These are phyloP conservation scores for Muscidifurax raptorellus DNA, from an alignment of 1,140 invertebrate species.

Conservation along the genomic window DNA sequence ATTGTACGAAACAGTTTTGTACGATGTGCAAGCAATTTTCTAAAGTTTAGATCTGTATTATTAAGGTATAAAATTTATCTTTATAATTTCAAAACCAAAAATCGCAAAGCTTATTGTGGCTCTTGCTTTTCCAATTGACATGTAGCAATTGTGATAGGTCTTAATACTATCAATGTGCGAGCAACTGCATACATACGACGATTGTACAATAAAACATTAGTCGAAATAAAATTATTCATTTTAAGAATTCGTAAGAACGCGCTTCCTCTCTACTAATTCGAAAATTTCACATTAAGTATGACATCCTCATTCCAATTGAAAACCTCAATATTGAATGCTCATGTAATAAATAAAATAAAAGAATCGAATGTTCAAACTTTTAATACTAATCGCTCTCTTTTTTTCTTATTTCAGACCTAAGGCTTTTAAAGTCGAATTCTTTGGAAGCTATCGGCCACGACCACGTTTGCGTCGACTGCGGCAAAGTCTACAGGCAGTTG, in stretches of 20 bases:
- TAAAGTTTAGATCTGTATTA: too few relatives aligned
- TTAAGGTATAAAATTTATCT: too few relatives aligned
- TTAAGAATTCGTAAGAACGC: background rate
- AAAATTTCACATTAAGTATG: too few relatives aligned
- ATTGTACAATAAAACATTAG: background rate
- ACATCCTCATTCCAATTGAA: too few relatives aligned
- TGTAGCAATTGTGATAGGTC: background rate
- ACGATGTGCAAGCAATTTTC: too few relatives aligned
- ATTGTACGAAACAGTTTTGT: too few relatives aligned
- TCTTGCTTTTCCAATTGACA: background rate
- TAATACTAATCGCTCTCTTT: background rate
- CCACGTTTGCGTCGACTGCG: conserved; percentile 35
- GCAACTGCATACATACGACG: background rate
- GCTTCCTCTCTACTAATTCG: too few relatives aligned
- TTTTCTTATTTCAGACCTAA: background rate
- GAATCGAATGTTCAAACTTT: background rate
- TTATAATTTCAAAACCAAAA: too few relatives aligned
- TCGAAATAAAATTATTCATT: background rate
- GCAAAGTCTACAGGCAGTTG: conserved; percentile 51
- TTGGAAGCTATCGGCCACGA: background rate
- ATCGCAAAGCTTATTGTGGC: too few relatives aligned
- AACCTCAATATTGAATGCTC: too few relatives aligned
- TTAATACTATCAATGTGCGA: background rate
- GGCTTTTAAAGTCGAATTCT: background rate
- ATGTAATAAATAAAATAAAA: background rate